Conservation (phyloP, 2,113 vertebrate genomes). For the Alectura lathami region DNA sequence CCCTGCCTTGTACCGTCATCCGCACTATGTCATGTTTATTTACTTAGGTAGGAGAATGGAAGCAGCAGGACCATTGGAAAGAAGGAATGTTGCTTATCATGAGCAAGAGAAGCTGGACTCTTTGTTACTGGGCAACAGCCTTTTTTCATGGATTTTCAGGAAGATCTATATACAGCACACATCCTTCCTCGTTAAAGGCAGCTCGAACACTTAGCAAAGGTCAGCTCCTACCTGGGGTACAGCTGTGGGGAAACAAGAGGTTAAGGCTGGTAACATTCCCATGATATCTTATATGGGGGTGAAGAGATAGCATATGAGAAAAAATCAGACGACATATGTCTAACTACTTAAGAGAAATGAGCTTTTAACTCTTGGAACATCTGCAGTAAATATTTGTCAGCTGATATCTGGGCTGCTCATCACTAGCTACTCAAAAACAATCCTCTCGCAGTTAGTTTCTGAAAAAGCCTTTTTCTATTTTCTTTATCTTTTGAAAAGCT, state of each 20-base stretch:
- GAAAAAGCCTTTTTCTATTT: neutral
- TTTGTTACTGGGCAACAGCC: constrained; percentile 33
- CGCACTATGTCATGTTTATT: neutral
- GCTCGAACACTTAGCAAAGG: constrained; percentile 38
- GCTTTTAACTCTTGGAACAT: constrained; percentile 39
- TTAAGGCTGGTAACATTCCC: constrained; percentile 57
- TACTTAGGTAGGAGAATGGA: neutral
- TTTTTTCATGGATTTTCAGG: constrained; percentile 36
- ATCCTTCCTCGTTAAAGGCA: constrained; percentile 55
- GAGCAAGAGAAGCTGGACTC: neutral
- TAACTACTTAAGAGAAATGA: constrained; percentile 8
- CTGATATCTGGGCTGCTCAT: constrained; percentile 8
- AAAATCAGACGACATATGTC: constrained; percentile 23
- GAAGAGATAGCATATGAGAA: neutral
- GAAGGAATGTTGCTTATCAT: neutral
- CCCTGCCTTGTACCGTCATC: neutral
- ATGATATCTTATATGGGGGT: neutral
- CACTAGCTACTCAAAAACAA: neutral
- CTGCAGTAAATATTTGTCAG: constrained; percentile 20
- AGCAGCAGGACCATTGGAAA: neutral
- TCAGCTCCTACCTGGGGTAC: constrained; percentile 41
- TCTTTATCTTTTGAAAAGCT: constrained; percentile 11
- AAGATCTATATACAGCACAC: constrained; percentile 49
- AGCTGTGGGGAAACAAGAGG: constrained; percentile 49
- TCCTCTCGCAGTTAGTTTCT: neutral